These are phyloP conservation scores for Tanaodytes sp. DNA, from an alignment of 2,888 invertebrate genomes.

Conservation along the genomic window DNA sequence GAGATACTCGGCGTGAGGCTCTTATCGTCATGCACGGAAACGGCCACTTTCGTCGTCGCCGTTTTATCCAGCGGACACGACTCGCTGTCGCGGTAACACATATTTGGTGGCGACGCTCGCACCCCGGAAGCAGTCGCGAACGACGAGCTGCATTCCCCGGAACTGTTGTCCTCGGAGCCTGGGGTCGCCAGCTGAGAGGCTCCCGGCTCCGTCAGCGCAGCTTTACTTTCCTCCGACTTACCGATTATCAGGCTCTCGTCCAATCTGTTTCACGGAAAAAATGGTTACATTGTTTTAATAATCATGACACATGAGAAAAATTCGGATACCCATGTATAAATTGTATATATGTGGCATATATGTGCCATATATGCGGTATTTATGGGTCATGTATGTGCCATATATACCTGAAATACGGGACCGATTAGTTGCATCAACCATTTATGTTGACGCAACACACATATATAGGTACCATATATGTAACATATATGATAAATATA, in stretches of 20 bases:
- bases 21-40: slow-evolving; percentile 68
- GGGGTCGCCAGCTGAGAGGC: slow-evolving; percentile 54
- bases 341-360: too few species aligned
- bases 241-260: slow-evolving; percentile 78
- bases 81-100: slow-evolving; percentile 26
- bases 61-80: slow-evolving; percentile 40
- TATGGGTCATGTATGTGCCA: too few species aligned
- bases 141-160: slow-evolving; percentile 64
- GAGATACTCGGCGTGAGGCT: slow-evolving; percentile 62
- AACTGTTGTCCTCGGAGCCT: slow-evolving; percentile 64
- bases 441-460: too few species aligned
- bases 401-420: too few species aligned
- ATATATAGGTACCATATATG: too few species aligned
- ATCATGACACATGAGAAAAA: too few species aligned
- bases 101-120: slow-evolving; percentile 57
- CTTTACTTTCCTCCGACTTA: slow-evolving; percentile 58
- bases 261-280: slow-evolving; percentile 75
- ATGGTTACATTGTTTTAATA: too few species aligned
- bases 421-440: too few species aligned
- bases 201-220: slow-evolving; percentile 49
- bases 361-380: too few species aligned
- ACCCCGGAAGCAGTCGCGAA: slow-evolving; percentile 61
- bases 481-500: too few species aligned
- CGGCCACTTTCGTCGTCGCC: slow-evolving; percentile 60
- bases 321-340: too few species aligned